Evolutionary conservation across 2,797 vertebrate genomes (phyloP), one percentile per base, ranked within the genome.

Genomic region (Falco berigora): DNA sequence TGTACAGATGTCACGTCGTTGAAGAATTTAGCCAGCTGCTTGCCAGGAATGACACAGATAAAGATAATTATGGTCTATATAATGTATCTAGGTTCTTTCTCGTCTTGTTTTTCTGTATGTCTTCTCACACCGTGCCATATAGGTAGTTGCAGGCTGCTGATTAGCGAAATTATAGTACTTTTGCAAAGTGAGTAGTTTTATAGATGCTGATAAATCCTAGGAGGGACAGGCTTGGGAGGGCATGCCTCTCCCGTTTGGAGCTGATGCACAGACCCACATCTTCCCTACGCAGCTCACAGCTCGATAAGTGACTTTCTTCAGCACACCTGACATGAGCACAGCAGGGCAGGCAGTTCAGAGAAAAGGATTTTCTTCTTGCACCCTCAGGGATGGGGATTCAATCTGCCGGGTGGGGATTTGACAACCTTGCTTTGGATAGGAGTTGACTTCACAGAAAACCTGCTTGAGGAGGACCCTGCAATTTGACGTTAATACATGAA

Each of bases 331-430:
- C 46, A 21, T 34, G 38, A 49, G 38, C 16, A 12, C 40, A 50
- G 28, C 9, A 44, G 28, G 50, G 14, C 56, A 75, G 67, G 17
- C 5, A 12, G 6, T 32, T 63, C 6, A 34, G 76, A 21, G 46
- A n/a, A 79, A 56, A 16, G 24, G 9, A 3, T 58, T 69, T 79
- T 23, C 23, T 73, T 68, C 47, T 44, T 64, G 47, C n/a, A n/a
- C 30, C 9, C 66, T 14, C 5, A 52, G 52, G 42, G 6, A 3
- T 66, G 32, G 18, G 47, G 59, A 8, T 91, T 67, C 14, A 12
- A 0, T 38, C 32, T 7, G 1, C 40, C 0, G 2, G 4, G 3
- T 10, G 5, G 24, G 16, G 14, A 3, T 62, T 47, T 36, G 34
- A 14, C 77, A 61, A 32, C 42, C 14, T 72, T 75, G 61, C 38